phyloP scores from a whole-genome alignment of 1,140 invertebrate genomes.

The Orchestia grillus region DNA sequence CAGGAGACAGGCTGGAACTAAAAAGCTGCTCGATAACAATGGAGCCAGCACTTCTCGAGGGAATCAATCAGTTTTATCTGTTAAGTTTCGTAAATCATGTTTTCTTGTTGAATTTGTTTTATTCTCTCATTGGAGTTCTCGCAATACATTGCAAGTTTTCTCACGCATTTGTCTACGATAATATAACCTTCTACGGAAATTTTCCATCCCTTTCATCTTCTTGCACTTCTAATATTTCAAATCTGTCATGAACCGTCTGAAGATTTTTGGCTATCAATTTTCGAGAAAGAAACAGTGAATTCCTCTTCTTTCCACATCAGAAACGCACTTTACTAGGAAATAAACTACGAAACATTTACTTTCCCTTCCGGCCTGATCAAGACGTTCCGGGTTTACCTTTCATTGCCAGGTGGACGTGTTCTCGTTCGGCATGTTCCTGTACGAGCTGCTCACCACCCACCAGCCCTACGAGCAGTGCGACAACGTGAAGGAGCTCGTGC shows the following conservation, averaged over 20 bases:
- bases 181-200: background rate
- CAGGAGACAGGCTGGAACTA: too few species aligned
- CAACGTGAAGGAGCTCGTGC: conserved; percentile 94
- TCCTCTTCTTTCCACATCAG: background rate
- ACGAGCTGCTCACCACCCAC: conserved; percentile 92
- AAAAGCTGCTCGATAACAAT: too few species aligned
- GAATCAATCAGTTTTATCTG: background rate
- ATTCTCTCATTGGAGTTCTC: background rate
- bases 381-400: background rate
- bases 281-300: background rate
- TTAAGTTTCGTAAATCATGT: background rate
- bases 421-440: conserved; percentile 99
- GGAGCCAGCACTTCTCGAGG: background rate
- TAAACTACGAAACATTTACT: background rate
- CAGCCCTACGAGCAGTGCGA: conserved; percentile 96
- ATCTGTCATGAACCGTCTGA: background rate
- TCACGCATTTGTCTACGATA: background rate
- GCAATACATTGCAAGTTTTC: background rate
- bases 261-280: background rate
- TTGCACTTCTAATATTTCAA: background rate
- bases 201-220: background rate
- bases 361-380: background rate
- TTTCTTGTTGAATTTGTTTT: background rate
- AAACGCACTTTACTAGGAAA: background rate
- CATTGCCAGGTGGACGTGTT: conserved; percentile 90